Evolutionary conservation across 1,140 invertebrate species (phyloP).

Genomic region (Macrotrachela quadricornifera): DNA sequence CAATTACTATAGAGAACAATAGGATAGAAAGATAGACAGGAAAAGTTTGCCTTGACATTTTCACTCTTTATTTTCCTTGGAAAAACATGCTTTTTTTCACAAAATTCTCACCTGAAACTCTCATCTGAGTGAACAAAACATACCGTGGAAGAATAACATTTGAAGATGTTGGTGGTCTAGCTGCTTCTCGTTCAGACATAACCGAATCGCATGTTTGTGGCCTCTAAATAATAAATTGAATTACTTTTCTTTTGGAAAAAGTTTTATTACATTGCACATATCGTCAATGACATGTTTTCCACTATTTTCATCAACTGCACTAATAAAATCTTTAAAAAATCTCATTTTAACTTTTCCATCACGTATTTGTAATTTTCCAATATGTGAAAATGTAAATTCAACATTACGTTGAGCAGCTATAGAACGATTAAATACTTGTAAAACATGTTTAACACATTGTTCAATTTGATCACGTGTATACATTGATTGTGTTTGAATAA

Average conservation of each 20-base stretch:
- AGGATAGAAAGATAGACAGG: no score
- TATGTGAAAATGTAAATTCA: constrained; percentile 23
- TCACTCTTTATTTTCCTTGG: no score
- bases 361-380: constrained; percentile 24
- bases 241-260: not conserved
- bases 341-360: constrained; percentile 27
- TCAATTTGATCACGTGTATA: constrained; percentile 27
- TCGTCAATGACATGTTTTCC: constrained; percentile 19
- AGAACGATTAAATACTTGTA: constrained; percentile 17
- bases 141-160: constrained; percentile 3
- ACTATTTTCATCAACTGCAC: constrained; percentile 22
- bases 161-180: constrained; percentile 8
- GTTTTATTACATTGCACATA: constrained; percentile 23
- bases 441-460: constrained; percentile 24
- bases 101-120: no score
- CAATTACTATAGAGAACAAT: no score
- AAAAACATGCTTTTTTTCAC: no score
- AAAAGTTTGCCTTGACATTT: no score
- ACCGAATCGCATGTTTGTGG: constrained; percentile 28
- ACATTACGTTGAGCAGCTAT: constrained; percentile 20
- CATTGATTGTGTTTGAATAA: constrained; percentile 23
- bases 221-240: constrained; percentile 16
- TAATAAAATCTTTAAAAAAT: constrained; percentile 30
- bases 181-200: constrained; percentile 18
- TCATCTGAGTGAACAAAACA: no score